Evolutionary conservation across 2,888 invertebrate genomes (phyloP).

Genomic region (Morpho deidamia): DNA sequence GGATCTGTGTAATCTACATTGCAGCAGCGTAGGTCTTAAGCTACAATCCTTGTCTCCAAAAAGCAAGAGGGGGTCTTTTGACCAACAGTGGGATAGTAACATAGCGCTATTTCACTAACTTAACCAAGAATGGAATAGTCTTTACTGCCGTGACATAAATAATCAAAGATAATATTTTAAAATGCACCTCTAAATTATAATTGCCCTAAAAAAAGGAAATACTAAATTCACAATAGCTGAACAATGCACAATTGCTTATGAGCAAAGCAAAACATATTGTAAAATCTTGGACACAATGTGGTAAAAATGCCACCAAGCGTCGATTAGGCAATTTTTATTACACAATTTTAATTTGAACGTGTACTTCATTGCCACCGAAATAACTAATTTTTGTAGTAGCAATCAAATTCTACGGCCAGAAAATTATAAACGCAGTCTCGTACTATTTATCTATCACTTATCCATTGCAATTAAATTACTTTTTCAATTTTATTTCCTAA

Average conservation of each 20-base stretch:
- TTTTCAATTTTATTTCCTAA: neutral
- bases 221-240: conserved; percentile 25
- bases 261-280: conserved; percentile 38
- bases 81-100: too few species aligned
- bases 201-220: too few species aligned
- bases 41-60: too few species aligned
- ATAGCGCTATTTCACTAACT: too few species aligned
- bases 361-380: conserved; percentile 13
- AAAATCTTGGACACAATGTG: conserved; percentile 37
- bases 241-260: conserved; percentile 57
- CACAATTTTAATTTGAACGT: conserved; percentile 9
- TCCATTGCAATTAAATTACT: neutral
- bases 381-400: neutral
- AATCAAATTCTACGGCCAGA: neutral
- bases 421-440: neutral
- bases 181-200: too few species aligned
- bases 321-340: conserved; percentile 22
- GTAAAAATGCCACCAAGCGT: conserved; percentile 20
- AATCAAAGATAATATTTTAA: too few species aligned
- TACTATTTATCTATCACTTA: neutral
- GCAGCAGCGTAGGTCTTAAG: too few species aligned
- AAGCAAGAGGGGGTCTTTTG: too few species aligned
- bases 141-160: too few species aligned
- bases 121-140: too few species aligned
- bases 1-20: too few species aligned